Base-by-base conservation (phyloP, 2,797 vertebrate genomes). In the Pampus argenteus region DNA sequence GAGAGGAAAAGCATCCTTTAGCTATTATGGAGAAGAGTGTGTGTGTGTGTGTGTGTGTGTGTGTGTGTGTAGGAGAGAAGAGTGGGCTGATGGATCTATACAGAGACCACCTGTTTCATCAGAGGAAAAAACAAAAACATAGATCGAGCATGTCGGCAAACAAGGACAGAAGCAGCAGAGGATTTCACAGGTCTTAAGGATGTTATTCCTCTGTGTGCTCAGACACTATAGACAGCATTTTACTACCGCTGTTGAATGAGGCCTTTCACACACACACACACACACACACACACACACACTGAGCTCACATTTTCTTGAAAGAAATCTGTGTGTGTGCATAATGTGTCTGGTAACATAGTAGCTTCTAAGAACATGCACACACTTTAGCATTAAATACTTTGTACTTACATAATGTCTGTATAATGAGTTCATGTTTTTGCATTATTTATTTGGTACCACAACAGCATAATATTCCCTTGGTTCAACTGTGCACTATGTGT, bases 21-120 rank as follows among this genome's bases (percentile, higher is more conserved):
- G 78, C 85, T 74, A 79, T 86, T 89, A 81, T 86, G 55, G 45
- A 47, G 60, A 48, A 79, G 38, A 34, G 59, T 0, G 1, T 57
- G 28, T 31, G 48, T 52, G 60, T 61, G 66, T 45, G 58, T 26
- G 55, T 23, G 61, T 25, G 45, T 42, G 48, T 59, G 28, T 40
- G 48, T 52, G 66, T 61, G 66, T 45, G 58, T 26, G 55, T 25
- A 6, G 9, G 10, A 3, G 45, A 4, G n/a, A 23, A 23, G 50
- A 5, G 38, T 0, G 26, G 52, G 62, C 25, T 44, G 34, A 40
- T 9, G 11, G 71, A 59, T 63, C 78, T 70, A 79, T 83, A 81
- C 51, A 86, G 73, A 86, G 69, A 81, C 83, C 90, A 89, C 88
- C 89, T 93, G 89, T 88, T 90, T 87, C 74, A 78, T 85, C 76